A percentile compares a stretch with the other conserved stretches of the same genome.
Evolutionary conservation across 2,797 vertebrate species (phyloP).

Genomic region (Acipenser oxyrinchus): DNA sequence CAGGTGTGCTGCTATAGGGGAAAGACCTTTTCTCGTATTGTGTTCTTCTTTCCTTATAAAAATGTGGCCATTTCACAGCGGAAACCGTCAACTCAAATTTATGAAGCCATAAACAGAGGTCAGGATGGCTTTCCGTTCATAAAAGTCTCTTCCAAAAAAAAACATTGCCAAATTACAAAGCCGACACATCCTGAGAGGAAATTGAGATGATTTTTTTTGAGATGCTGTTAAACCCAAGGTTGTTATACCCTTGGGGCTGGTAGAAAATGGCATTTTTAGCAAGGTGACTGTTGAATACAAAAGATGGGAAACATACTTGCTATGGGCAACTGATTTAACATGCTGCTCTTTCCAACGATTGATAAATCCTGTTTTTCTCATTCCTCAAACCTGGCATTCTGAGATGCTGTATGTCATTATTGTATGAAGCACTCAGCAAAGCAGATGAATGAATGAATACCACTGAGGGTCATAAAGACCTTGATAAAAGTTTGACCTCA

Average conservation of each 20-base stretch:
- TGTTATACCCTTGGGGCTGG: neutral
- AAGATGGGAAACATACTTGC: no score
- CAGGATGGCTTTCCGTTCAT: constrained; percentile 39
- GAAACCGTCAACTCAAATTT: constrained; percentile 35
- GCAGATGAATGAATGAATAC: no score
- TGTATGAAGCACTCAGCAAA: no score
- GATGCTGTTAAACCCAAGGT: neutral
- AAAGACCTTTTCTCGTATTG: constrained; percentile 18
- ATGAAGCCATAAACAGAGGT: constrained; percentile 45
- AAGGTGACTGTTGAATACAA: no score
- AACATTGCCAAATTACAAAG: constrained; percentile 31
- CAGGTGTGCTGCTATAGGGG: constrained; percentile 17
- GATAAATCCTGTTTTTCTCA: no score
- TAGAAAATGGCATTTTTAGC: no score
- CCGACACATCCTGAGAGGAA: constrained; percentile 37
- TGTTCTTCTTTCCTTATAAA: constrained; percentile 23
- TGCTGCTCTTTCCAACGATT: no score
- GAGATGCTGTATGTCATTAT: no score
- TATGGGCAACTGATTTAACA: no score
- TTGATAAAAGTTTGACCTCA: no score
- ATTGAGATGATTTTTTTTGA: constrained; percentile 9
- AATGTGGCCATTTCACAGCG: constrained; percentile 28
- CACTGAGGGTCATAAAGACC: no score
- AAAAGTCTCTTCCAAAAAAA: constrained; percentile 27
- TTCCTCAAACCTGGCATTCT: no score